These are phyloP conservation scores for Heliconius ismenius DNA, from an alignment of 2,888 invertebrate species.

Conservation along the genomic window DNA sequence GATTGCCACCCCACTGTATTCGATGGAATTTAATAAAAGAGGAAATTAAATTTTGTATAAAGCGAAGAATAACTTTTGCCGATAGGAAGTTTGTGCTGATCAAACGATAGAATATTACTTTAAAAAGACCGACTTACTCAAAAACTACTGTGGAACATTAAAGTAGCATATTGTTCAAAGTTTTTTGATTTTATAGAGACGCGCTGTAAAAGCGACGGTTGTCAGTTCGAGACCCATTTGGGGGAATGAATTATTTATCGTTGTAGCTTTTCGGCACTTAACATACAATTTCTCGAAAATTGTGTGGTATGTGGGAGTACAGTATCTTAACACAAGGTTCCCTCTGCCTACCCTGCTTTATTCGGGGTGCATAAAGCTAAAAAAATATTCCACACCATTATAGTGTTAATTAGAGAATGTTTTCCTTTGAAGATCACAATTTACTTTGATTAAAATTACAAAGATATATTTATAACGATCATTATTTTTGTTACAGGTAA, in stretches of 20 bases:
- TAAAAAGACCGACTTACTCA: conserved; percentile 13
- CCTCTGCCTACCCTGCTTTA: neutral
- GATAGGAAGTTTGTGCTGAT: conserved; percentile 45
- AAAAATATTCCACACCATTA: neutral
- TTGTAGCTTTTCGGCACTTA: neutral
- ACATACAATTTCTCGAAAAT: neutral
- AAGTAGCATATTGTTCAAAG: conserved; percentile 8
- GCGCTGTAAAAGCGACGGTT: too few species aligned
- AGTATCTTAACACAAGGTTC: neutral
- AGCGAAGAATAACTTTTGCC: conserved; percentile 48
- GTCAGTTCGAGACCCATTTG: neutral
- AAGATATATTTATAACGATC: neutral
- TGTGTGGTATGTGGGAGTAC: too few species aligned
- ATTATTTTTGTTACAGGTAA: conserved; percentile 29
- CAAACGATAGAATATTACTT: conserved; percentile 37
- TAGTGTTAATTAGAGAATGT: too few species aligned
- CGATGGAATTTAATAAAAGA: conserved; percentile 53
- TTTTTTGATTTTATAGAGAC: neutral
- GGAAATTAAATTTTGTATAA: conserved; percentile 70
- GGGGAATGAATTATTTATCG: neutral
- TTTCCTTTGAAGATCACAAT: too few species aligned
- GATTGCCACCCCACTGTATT: conserved; percentile 58
- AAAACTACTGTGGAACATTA: neutral
- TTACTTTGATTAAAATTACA: neutral
- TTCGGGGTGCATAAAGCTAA: neutral